Percentiles rank a stretch among this genome's conserved stretches.
These are phyloP conservation scores for Dendropsophus ebraccatus DNA, from an alignment of 2,113 vertebrate species.

Conservation along the genomic window DNA sequence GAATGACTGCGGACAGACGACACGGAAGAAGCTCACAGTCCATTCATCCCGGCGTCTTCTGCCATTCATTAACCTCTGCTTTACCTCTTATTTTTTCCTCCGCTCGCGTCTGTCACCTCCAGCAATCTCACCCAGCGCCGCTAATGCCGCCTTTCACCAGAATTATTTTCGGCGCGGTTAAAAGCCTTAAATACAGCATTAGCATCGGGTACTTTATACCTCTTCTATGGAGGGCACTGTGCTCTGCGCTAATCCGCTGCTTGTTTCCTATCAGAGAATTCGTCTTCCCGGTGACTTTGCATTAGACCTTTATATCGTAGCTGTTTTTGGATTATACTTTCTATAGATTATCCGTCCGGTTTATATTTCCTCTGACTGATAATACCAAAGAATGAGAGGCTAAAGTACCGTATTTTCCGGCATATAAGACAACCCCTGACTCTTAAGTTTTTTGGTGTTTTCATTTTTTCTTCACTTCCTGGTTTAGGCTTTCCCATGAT, in stretches of 20 bases:
- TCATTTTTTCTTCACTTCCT: too few species aligned
- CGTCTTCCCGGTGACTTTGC: too few species aligned
- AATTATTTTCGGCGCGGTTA: neutral
- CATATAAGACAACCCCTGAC: too few species aligned
- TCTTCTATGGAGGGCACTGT: neutral
- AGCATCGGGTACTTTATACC: neutral
- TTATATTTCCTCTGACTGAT: too few species aligned
- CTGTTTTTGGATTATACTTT: too few species aligned
- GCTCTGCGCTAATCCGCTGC: neutral
- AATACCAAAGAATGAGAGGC: too few species aligned
- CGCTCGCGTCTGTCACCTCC: neutral
- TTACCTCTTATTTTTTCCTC: neutral
- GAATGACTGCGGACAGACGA: constrained; percentile 6
- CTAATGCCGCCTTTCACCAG: neutral
- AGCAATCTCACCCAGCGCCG: neutral
- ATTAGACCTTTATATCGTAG: too few species aligned
- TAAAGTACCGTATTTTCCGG: too few species aligned
- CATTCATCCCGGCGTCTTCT: neutral
- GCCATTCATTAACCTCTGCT: constrained; percentile 6
- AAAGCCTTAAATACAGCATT: neutral
- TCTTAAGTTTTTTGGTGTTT: too few species aligned
- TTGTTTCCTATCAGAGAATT: too few species aligned
- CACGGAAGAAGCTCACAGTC: neutral
- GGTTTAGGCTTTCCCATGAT: too few species aligned
- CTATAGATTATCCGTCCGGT: too few species aligned